Evolutionary conservation across 30 jellyfish, hydroid and myxozoan genomes (phyloP), one percentile per base, ranked within the genome.

Genomic region (Pseudorhiza aurosa): DNA sequence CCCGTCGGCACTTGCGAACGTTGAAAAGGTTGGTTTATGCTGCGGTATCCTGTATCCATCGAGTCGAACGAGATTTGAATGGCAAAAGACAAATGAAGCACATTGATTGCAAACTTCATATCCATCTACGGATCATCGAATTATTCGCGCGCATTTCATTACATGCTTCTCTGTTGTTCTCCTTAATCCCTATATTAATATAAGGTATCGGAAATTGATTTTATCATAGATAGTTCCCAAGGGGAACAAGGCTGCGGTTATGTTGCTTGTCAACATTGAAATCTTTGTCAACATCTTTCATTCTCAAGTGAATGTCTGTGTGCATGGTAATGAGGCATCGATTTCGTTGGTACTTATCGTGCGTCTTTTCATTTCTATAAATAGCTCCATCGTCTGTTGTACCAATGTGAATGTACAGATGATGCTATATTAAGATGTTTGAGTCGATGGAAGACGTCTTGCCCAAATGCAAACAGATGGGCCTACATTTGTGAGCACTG

Each of bases 21-120:
- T 21, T 18, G 24, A 53, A 22, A 53, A 36, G 5, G 29, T 17
- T 43, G 82, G 60, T 44, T 44, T 43, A 43, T 27, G 4, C 43
- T 68, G 82, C 63, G 82, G 82, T 68, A 68, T 39, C 65, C 82
- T 42, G 82, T 31, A 42, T 68, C 17, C 35, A 9, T 22, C 26
- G 56, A 44, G 51, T 45, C 65, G 65, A 21, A 29, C n/a, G 17
- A 68, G 8, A 14, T 31, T 8, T 68, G 43, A 68, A 40, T 36
- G 17, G 15, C 7, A 46, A 32, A 68, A 68, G 40, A 24, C 25
- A 10, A 68, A 68, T 46, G 21, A 68, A 26, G 65, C 43, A 37
- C 63, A n/a, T n/a, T n/a, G 82, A 8, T 8, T 29, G 65, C 46
- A 43, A 68, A 27, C 33, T 49, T 68, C 40, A 10, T 26, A 44